Percentiles rank a stretch among this genome's conserved stretches.
These are phyloP conservation scores for Hydraecia micacea DNA, from an alignment of 2,888 invertebrate genomes.

Conservation along the genomic window DNA sequence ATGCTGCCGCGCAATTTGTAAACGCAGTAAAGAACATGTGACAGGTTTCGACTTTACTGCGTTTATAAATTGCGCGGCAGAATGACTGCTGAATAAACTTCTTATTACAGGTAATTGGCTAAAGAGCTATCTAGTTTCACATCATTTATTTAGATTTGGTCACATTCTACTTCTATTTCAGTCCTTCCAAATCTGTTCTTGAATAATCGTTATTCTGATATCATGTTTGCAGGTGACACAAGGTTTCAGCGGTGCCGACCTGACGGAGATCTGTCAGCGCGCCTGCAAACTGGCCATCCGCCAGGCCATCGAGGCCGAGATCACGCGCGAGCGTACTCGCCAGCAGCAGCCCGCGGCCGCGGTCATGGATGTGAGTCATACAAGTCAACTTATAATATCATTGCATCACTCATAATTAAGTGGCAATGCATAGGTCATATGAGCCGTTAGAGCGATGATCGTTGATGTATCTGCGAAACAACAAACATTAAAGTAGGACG, in stretches of 20 bases:
- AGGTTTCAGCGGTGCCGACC: conserved; percentile 99
- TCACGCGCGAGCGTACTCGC: conserved; percentile 96
- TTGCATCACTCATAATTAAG: not conserved
- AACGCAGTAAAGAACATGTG: too few species aligned
- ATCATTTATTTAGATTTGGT: not conserved
- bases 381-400: not conserved
- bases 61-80: too few species aligned
- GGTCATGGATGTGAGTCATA: conserved; percentile 94
- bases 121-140: not conserved
- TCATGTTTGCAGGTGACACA: conserved; percentile 91
- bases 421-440: not conserved
- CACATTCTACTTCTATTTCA: not conserved
- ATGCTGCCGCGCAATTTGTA: too few species aligned
- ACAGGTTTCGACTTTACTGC: too few species aligned
- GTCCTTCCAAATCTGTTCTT: too few species aligned
- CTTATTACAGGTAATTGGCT: too few species aligned
- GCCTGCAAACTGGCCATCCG: conserved; percentile 99
- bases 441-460: not conserved
- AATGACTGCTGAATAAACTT: too few species aligned
- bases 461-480: not conserved
- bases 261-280: conserved; percentile 99
- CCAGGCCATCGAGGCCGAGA: conserved; percentile 99
- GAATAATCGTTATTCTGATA: not conserved
- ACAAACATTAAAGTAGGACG: not conserved
- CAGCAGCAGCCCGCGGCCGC: conserved; percentile 94